These are phyloP conservation scores for Callionymus lyra DNA, from an alignment of 2,113 vertebrate genomes.

Conservation along the genomic window DNA sequence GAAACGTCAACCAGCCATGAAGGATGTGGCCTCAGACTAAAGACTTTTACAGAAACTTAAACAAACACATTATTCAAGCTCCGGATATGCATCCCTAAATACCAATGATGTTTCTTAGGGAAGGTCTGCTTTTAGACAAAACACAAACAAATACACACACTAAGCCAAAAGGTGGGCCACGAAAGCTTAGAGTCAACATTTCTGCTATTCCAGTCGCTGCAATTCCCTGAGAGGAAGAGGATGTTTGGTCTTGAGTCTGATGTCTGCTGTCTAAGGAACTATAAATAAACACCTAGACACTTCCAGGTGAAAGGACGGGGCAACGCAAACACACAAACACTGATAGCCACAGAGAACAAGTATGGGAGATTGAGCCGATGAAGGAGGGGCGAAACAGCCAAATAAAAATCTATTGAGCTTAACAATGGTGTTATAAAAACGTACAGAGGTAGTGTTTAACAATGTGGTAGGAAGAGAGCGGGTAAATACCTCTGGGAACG, in stretches of 20 bases:
- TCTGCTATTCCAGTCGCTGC: conserved; percentile 28
- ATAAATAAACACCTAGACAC: conserved; percentile 67
- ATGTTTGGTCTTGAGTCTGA: conserved; percentile 73
- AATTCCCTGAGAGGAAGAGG: conserved; percentile 79
- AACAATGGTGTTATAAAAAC: conserved; percentile 70
- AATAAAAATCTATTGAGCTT: conserved; percentile 65
- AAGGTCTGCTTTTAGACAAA: conserved; percentile 1
- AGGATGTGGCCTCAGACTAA: no score
- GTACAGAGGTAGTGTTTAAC: conserved; percentile 65
- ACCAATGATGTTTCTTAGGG: background rate
- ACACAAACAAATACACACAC: conserved; percentile 7
- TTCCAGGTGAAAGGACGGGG: conserved; percentile 70
- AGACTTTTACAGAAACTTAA: no score
- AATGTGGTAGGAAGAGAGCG: conserved; percentile 61
- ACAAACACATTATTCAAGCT: no score
- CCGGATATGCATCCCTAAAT: background rate
- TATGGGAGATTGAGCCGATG: conserved; percentile 5
- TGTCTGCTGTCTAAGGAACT: conserved; percentile 63
- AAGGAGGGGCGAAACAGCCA: conserved; percentile 32
- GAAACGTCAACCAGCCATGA: no score
- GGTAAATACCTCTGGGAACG: conserved; percentile 62
- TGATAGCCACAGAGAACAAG: conserved; percentile 26
- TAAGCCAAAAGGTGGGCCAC: conserved; percentile 3
- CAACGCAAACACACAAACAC: conserved; percentile 52
- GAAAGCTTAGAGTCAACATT: conserved; percentile 34